These are phyloP conservation scores for Onychomys arenicola DNA, from an alignment of 2,797 vertebrate species.

Conservation along the genomic window DNA sequence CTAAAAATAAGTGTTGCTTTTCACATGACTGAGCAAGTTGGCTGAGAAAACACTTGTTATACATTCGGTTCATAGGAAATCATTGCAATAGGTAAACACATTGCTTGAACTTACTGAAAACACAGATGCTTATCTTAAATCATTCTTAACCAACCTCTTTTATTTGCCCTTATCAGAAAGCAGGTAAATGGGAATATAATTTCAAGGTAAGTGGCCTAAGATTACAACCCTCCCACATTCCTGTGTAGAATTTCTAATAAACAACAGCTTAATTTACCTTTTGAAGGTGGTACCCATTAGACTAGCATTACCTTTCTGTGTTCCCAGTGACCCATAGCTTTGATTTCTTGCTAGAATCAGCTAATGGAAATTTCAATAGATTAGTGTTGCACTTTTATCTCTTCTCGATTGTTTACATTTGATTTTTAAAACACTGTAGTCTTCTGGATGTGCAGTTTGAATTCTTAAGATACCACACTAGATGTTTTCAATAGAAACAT, in stretches of 20 bases:
- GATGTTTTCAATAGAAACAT: slow-evolving; percentile 26
- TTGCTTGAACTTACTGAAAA: not conserved
- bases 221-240: not conserved
- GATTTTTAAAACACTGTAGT: slow-evolving; percentile 22
- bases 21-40: slow-evolving; percentile 72
- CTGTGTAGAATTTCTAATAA: slow-evolving; percentile 48
- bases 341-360: not conserved
- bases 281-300: not conserved
- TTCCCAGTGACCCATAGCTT: not conserved
- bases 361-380: not conserved
- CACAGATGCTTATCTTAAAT: not conserved
- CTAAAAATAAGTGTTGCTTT: slow-evolving; percentile 79
- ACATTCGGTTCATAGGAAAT: slow-evolving; percentile 36
- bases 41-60: slow-evolving; percentile 65
- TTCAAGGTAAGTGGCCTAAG: slow-evolving; percentile 93
- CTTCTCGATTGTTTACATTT: not conserved
- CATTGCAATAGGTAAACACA: slow-evolving; percentile 7
- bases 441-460: not conserved
- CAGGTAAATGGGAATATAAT: slow-evolving; percentile 98
- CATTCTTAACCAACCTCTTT: slow-evolving; percentile 52
- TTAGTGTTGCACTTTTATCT: not conserved
- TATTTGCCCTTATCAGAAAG: slow-evolving; percentile 89
- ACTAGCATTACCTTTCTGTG: not conserved
- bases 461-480: not conserved
- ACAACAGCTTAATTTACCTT: not conserved